Conservation (phyloP, 2,797 vertebrate genomes). For the Centropyge bicolor region DNA sequence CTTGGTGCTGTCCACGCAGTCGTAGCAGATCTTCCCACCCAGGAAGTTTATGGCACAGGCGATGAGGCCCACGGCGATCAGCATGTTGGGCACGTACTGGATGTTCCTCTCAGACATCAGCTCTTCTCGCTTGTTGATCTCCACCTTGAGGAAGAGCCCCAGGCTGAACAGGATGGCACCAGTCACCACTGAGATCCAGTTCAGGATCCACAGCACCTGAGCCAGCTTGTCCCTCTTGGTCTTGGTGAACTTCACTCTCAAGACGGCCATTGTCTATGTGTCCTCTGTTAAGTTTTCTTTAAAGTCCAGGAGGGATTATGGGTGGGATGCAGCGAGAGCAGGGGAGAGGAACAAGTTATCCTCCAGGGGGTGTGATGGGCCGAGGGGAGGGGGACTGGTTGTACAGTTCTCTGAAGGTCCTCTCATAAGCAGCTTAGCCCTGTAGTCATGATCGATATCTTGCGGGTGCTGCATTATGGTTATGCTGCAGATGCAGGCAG, state of each 20-base stretch:
- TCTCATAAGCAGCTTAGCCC: slow-evolving; percentile 82
- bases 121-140: slow-evolving; percentile 90
- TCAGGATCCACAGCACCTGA: slow-evolving; percentile 94
- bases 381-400: slow-evolving; percentile 48
- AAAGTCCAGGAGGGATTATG: slow-evolving; percentile 45
- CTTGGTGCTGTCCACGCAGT: slow-evolving; percentile 91
- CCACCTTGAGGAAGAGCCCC: slow-evolving; percentile 93
- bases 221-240: slow-evolving; percentile 91
- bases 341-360: slow-evolving; percentile 64
- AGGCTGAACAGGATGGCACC: slow-evolving; percentile 91
- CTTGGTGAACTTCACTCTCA: slow-evolving; percentile 92
- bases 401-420: slow-evolving; percentile 57
- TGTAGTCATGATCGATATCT: slow-evolving; percentile 62
- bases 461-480: slow-evolving; percentile 67
- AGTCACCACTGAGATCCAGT: slow-evolving; percentile 93
- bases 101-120: slow-evolving; percentile 90
- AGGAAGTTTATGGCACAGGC: slow-evolving; percentile 93
- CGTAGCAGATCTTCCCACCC: slow-evolving; percentile 95
- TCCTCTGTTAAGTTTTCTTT: slow-evolving; percentile 27
- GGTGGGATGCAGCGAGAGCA: slow-evolving; percentile 54
- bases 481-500: slow-evolving; percentile 16
- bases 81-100: slow-evolving; percentile 91
- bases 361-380: slow-evolving; percentile 35
- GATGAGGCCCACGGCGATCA: slow-evolving; percentile 91
- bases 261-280: slow-evolving; percentile 88